phyloP scores from a whole-genome alignment of 2,113 vertebrate genomes.

The Pelodiscus sinensis region DNA sequence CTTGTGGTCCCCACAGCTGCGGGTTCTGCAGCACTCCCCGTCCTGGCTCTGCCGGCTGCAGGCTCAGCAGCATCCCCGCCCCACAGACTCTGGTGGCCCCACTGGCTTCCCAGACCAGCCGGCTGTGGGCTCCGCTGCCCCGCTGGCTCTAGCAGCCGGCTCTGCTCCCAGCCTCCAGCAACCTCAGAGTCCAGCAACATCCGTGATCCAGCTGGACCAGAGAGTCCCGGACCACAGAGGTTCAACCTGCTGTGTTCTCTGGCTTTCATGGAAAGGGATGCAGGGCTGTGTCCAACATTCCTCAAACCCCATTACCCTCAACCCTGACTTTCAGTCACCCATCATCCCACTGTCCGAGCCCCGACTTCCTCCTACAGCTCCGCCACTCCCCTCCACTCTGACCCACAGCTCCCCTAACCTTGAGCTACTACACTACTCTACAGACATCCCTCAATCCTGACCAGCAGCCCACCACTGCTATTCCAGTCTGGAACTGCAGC shows the following conservation, averaged over 20 bases:
- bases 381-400: not conserved
- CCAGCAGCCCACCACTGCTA: not conserved
- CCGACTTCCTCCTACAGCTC: not conserved
- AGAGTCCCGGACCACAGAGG: too few relatives aligned
- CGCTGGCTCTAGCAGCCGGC: too few relatives aligned
- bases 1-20: too few relatives aligned
- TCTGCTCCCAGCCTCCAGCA: too few relatives aligned
- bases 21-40: too few relatives aligned
- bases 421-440: not conserved
- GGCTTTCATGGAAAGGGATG: not conserved
- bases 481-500: not conserved
- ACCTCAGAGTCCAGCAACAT: too few relatives aligned
- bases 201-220: too few relatives aligned
- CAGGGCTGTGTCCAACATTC: not conserved
- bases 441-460: not conserved
- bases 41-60: too few relatives aligned
- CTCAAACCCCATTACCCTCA: not conserved
- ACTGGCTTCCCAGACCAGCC: too few relatives aligned
- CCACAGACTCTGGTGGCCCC: too few relatives aligned
- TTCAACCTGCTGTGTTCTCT: not conserved
- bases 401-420: not conserved
- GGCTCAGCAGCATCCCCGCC: too few relatives aligned
- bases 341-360: not conserved
- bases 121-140: too few relatives aligned
- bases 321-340: not conserved